Base-by-base conservation (phyloP, 2,113 vertebrate genomes). In the Elaphurus davidianus region DNA sequence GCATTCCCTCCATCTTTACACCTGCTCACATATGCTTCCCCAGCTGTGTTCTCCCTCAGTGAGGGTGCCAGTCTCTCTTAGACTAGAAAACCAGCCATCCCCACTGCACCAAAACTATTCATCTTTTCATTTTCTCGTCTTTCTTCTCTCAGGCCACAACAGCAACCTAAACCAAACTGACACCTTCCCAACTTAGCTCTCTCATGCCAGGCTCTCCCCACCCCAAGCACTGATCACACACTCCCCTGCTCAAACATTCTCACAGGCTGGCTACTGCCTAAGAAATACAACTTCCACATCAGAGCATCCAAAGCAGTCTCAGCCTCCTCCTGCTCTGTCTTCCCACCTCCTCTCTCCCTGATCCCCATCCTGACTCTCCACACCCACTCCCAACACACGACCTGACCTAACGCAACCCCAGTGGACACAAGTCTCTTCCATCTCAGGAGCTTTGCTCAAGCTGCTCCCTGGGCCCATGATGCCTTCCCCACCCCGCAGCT, bases 391-490 rank as follows among this genome's bases (percentile, higher is more conserved):
- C 7, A 1, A 43, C 15, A 15, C 82, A 16, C 7, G 5, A 36
- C 45, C 23, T 47, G 21, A 27, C 36, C 67, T 43, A 9, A 0
- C 2, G 16, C 82, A 60, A 81, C 23, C 17, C 33, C 74, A 19
- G 27, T 0, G 1, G 54, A 14, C 71, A 71, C 36, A 36, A 36
- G 54, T 57, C 76, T 84, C 59, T 17, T 33, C 57, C 28, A 8
- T 5, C 45, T 67, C 25, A 1, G 59, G 14, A 79, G 57, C 40
- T 76, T 1, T 23, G 90, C 40, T 47, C 92, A 6, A 45, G n/a
- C 50, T 59, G 5, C n/a, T 52, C 21, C 50, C 50, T 57, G 19
- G 0, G 57, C 43, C 28, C 12, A 0, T 14, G 57, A 17, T 2
- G 40, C 87, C 62, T 21, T 43, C 50, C 40, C 23, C 16, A 12